phyloP scores from a whole-genome alignment of 2,888 invertebrate genomes.

The Galerucella pusilla region DNA sequence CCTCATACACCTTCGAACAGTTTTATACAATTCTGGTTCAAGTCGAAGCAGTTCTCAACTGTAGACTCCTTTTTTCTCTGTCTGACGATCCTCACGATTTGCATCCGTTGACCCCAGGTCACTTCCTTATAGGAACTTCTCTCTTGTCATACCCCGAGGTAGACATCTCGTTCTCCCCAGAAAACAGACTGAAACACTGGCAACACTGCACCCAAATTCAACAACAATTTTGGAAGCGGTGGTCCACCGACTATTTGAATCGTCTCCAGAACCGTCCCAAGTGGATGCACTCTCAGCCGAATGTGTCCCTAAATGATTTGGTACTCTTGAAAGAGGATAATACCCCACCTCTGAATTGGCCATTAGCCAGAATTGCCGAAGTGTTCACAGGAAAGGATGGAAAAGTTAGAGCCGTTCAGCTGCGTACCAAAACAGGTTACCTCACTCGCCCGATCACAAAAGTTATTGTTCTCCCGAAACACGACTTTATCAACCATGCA shows the following conservation, averaged over 20 bases:
- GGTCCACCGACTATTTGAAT: conserved; percentile 17
- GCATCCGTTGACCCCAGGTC: neutral
- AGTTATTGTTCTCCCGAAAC: too few relatives aligned
- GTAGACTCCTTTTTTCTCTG: neutral
- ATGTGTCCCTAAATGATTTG: conserved; percentile 15
- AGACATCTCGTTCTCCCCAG: neutral
- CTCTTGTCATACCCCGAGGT: conserved; percentile 20
- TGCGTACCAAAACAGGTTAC: too few relatives aligned
- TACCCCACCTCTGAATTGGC: too few relatives aligned
- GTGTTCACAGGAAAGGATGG: too few relatives aligned
- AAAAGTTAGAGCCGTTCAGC: too few relatives aligned
- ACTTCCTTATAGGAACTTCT: conserved; percentile 5
- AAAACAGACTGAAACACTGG: conserved; percentile 1
- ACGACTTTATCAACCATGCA: too few relatives aligned
- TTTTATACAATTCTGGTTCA: neutral
- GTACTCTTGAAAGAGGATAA: conserved; percentile 23
- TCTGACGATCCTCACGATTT: neutral
- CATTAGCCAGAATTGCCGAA: too few relatives aligned
- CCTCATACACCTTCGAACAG: neutral
- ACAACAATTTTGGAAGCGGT: conserved; percentile 23
- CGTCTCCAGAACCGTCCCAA: conserved; percentile 16
- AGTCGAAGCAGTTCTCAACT: conserved; percentile 7
- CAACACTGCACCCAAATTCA: conserved; percentile 7
- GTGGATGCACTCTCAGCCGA: conserved; percentile 12
- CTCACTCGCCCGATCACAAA: too few relatives aligned